Evolutionary conservation across 2,113 vertebrate species (phyloP), one percentile per base, ranked within the genome.

Genomic region (Pedetes capensis): DNA sequence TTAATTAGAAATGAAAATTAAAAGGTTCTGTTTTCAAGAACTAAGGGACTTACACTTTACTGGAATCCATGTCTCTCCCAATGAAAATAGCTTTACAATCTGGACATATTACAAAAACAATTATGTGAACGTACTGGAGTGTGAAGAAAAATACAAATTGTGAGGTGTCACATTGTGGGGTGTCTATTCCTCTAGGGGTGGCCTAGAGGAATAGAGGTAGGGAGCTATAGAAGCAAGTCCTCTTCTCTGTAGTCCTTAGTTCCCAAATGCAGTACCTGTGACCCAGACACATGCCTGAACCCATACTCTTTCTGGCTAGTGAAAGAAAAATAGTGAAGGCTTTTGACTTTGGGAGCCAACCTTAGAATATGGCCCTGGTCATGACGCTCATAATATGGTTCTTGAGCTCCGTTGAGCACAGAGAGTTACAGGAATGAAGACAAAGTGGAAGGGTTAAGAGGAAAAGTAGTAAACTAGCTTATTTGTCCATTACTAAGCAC

Each of bases 151-250:
- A 37, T 66, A 71, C 61, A 4, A n/a, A 69, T 42, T 20, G 34
- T 8, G 4, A n/a, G n/a, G n/a, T n/a, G n/a, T n/a, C n/a, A n/a
- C n/a, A n/a, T n/a, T n/a, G 34, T 14, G 17, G 6, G 5, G 4
- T 27, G 44, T 78, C 47, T 29, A 5, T 34, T 25, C 57, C n/a
- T n/a, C n/a, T n/a, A n/a, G n/a, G n/a, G n/a, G n/a, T 39, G 29
- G 32, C 49, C 5, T 22, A 39, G n/a, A 37, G 29, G 32, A 76
- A 1, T 6, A 3, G 25, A 39, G 2, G 25, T 18, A 22, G 53
- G 17, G 17, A 34, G 44, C 39, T 12, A 0, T 1, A 66, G 18
- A 59, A 79, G 5, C 4, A 44, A 18, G 5, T 37, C n/a, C 0
- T 55, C 1, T 11, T 49, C 47, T 59, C 34, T n/a, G 27, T 10